These are phyloP conservation scores for Leptura quadrifasciata DNA, from an alignment of 2,888 invertebrate species.

Conservation along the genomic window DNA sequence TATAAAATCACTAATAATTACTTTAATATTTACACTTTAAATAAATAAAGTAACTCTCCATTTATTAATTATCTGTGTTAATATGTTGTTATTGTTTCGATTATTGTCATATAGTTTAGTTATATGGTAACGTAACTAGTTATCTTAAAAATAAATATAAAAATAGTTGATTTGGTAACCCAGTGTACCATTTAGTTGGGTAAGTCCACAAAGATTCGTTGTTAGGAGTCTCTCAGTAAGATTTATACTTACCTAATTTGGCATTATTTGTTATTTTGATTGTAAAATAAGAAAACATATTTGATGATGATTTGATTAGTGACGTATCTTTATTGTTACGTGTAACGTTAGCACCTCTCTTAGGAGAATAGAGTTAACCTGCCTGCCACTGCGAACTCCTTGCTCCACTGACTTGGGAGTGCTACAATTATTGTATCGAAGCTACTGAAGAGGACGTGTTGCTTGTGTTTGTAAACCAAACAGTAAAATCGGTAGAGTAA, in stretches of 20 bases:
- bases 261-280: background rate
- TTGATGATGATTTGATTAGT: no score
- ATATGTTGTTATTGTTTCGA: constrained; percentile 38
- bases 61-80: constrained; percentile 32
- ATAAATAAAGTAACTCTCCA: constrained; percentile 44
- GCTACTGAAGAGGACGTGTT: no score
- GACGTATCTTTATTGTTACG: no score
- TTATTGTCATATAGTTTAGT: constrained; percentile 45
- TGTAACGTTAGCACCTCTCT: no score
- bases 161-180: background rate
- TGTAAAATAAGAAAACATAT: background rate
- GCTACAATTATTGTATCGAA: no score
- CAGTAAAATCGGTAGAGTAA: no score
- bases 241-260: background rate
- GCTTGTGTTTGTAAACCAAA: no score
- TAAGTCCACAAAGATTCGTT: background rate
- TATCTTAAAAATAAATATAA: background rate
- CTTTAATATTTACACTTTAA: constrained; percentile 45
- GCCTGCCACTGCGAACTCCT: no score
- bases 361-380: no score
- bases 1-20: constrained; percentile 46
- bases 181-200: background rate
- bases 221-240: background rate
- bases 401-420: no score
- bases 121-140: background rate